These are phyloP conservation scores for Arvicanthis niloticus DNA, from an alignment of 2,113 vertebrate species.

Conservation along the genomic window DNA sequence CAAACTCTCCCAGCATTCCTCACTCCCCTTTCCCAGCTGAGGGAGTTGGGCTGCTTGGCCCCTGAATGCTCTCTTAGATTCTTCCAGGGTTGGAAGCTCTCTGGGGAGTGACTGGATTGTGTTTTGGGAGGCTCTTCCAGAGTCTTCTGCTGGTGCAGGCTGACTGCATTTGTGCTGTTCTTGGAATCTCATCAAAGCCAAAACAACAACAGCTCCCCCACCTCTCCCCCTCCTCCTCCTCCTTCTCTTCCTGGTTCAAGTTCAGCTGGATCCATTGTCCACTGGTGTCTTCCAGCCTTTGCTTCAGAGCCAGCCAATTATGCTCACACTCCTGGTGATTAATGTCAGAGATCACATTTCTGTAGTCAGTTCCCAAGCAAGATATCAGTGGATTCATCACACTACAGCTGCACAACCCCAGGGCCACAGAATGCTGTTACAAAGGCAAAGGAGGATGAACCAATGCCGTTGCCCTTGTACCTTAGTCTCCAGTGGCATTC, in stretches of 20 bases:
- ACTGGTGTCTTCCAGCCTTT: neutral
- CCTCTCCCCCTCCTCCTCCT: too few relatives aligned
- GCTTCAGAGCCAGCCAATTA: neutral
- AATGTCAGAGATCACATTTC: neutral
- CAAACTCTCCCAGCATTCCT: neutral
- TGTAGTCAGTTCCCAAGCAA: neutral
- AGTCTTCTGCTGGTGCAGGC: neutral
- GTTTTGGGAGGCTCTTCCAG: too few relatives aligned
- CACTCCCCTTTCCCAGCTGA: neutral
- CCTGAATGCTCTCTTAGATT: neutral
- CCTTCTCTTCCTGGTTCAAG: too few relatives aligned
- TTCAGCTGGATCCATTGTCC: neutral
- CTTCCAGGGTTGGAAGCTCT: too few relatives aligned
- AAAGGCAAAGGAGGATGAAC: neutral
- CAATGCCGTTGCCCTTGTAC: neutral
- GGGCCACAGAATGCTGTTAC: neutral
- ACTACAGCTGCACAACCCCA: neutral
- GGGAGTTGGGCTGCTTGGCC: neutral
- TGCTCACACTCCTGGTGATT: neutral
- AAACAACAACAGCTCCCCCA: too few relatives aligned
- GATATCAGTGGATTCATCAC: neutral
- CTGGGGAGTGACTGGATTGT: neutral
- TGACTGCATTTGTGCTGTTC: neutral
- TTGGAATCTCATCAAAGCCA: neutral
- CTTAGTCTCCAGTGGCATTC: neutral